A percentile compares a stretch with the other conserved stretches of the same genome.
phyloP scores from a whole-genome alignment of 2,113 vertebrate species.

The Ammodytes marinus region DNA sequence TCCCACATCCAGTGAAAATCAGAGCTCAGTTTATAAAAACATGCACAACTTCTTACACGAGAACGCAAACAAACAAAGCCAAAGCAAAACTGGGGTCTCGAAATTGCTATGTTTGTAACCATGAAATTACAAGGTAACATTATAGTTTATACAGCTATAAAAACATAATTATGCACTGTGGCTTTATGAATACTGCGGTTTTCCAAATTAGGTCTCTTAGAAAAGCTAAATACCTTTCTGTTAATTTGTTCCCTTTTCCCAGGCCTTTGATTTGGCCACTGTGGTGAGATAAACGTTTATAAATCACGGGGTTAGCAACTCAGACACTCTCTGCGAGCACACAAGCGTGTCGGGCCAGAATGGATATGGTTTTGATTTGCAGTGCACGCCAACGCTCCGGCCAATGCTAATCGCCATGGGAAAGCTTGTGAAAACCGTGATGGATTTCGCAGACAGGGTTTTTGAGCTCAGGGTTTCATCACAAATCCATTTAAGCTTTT shows the following conservation, averaged over 20 bases:
- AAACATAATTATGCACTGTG: constrained; percentile 86
- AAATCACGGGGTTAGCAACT: constrained; percentile 73
- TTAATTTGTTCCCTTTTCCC: constrained; percentile 78
- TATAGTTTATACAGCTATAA: constrained; percentile 88
- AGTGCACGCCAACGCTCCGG: constrained; percentile 63
- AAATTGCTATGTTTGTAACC: constrained; percentile 85
- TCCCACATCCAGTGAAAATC: constrained; percentile 82
- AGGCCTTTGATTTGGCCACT: constrained; percentile 75
- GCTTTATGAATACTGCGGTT: constrained; percentile 83
- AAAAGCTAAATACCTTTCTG: constrained; percentile 82
- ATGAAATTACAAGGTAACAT: constrained; percentile 91
- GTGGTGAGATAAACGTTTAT: constrained; percentile 77
- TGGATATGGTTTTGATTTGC: constrained; percentile 70
- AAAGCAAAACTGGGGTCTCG: constrained; percentile 85
- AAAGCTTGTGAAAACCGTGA: constrained; percentile 79
- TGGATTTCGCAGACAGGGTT: constrained; percentile 78
- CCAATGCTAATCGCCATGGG: constrained; percentile 68
- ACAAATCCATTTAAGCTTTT: constrained; percentile 73
- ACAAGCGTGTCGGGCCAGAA: constrained; percentile 60
- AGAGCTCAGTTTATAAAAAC: constrained; percentile 70
- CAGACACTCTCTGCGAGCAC: constrained; percentile 67
- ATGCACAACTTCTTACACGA: constrained; percentile 83
- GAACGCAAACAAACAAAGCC: constrained; percentile 89
- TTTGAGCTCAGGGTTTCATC: constrained; percentile 62
- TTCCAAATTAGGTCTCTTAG: constrained; percentile 84